A percentile compares a stretch with the other conserved stretches of the same genome.
Conservation (phyloP, 1,140 invertebrate species). For the Drosophila miranda region DNA sequence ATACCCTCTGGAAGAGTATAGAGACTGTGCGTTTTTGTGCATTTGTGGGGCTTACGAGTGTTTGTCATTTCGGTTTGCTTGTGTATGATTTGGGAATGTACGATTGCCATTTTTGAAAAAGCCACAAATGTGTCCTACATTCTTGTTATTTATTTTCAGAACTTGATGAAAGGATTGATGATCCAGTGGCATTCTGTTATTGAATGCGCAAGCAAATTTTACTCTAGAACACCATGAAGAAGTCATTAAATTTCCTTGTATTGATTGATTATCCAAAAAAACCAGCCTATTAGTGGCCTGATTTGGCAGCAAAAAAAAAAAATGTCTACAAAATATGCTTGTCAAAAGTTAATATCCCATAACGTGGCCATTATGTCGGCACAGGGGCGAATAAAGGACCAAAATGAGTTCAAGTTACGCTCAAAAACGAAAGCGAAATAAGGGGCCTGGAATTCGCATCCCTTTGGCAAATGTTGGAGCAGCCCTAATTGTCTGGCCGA, state of each 20-base stretch:
- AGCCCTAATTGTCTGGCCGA: conserved; percentile 39
- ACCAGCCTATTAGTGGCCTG: conserved; percentile 1
- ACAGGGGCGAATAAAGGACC: neutral
- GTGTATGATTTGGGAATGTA: no score
- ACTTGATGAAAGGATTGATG: no score
- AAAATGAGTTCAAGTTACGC: conserved; percentile 58
- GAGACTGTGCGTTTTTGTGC: no score
- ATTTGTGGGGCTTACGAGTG: no score
- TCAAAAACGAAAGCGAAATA: conserved; percentile 37
- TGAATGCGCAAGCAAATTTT: conserved; percentile 1
- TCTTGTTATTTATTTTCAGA: no score
- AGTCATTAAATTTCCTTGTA: no score
- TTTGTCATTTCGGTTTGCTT: no score
- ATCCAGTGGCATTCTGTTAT: neutral
- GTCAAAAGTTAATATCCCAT: conserved; percentile 53
- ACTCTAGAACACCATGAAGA: neutral
- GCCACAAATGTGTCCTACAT: no score
- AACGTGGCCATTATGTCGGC: conserved; percentile 35
- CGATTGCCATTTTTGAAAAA: no score
- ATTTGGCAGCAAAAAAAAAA: neutral
- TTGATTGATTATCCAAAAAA: conserved; percentile 33
- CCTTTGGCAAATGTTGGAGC: conserved; percentile 34
- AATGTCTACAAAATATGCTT: conserved; percentile 22
- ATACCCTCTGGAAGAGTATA: no score
- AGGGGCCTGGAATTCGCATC: conserved; percentile 24